Percentiles rank a stretch among this genome's conserved stretches.
phyloP scores from a whole-genome alignment of 2,888 invertebrate species.

The Myopa testacea region DNA sequence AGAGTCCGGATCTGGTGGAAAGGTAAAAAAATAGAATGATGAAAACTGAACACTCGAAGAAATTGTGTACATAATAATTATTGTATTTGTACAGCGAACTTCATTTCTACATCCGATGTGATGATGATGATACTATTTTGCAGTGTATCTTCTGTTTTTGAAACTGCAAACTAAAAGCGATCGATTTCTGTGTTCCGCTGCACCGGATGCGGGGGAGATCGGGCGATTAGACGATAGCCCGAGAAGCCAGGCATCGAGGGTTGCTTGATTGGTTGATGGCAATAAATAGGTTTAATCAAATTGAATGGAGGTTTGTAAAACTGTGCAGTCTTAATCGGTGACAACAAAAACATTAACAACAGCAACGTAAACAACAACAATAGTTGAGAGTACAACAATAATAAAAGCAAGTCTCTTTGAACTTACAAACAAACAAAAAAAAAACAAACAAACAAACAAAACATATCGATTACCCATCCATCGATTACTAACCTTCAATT shows the following conservation, averaged over 20 bases:
- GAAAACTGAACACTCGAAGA: background rate
- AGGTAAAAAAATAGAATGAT: background rate
- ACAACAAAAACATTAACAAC: conserved; percentile 11
- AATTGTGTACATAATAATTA: background rate
- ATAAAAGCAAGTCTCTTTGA: conserved; percentile 15
- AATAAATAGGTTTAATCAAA: background rate
- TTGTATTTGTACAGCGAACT: background rate
- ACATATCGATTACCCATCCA: conserved; percentile 30
- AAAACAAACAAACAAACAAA: background rate
- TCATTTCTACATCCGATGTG: too few species aligned
- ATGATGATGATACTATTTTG: background rate
- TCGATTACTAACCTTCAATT: background rate
- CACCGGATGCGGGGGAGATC: conserved; percentile 28
- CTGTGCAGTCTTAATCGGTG: background rate
- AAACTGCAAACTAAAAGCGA: background rate
- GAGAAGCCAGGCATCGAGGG: background rate
- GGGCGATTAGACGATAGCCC: background rate
- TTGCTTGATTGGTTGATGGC: background rate
- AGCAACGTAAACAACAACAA: conserved; percentile 20
- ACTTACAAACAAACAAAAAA: background rate
- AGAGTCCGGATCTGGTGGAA: background rate
- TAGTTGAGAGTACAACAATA: background rate
- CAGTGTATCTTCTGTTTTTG: background rate
- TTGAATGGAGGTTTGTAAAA: background rate
- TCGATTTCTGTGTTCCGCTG: background rate